Conservation (phyloP, 2,113 vertebrate species). For the Semnornis frantzii region DNA sequence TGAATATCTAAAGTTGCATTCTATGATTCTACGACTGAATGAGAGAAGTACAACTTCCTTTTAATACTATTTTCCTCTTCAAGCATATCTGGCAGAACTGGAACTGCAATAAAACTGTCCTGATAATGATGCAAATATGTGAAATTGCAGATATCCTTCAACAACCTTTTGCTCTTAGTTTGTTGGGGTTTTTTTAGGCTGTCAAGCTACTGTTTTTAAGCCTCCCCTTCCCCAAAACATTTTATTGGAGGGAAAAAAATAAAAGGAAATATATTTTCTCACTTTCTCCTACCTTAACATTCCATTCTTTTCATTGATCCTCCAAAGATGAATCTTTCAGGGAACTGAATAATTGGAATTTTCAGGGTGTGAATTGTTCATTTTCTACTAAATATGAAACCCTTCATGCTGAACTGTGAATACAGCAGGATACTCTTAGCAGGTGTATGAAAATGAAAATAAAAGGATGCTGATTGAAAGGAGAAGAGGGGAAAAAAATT, state of each 20-base stretch:
- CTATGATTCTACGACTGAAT: too few species aligned
- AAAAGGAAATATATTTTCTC: not conserved
- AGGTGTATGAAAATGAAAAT: conserved; percentile 82
- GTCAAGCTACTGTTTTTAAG: conserved; percentile 10
- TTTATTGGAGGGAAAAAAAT: not conserved
- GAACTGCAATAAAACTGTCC: conserved; percentile 9
- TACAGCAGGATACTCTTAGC: conserved; percentile 73
- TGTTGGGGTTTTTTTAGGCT: not conserved
- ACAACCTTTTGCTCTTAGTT: conserved; percentile 1
- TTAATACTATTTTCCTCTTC: not conserved
- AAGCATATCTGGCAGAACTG: conserved; percentile 4
- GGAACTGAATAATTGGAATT: conserved; percentile 42
- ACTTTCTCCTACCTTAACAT: conserved; percentile 3
- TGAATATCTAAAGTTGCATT: not conserved
- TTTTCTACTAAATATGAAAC: conserved; percentile 82
- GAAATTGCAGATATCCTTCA: not conserved
- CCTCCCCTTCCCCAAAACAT: not conserved
- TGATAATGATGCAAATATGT: conserved; percentile 16
- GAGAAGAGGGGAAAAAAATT: not conserved
- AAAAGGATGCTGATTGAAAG: conserved; percentile 49
- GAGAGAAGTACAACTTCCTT: not conserved
- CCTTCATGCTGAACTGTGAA: conserved; percentile 66
- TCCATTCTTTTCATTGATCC: conserved; percentile 19
- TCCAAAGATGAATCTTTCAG: conserved; percentile 22
- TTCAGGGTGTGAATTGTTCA: conserved; percentile 74